These are phyloP conservation scores for Peromyscus attwateri DNA, from an alignment of 2,797 vertebrate genomes.

Conservation along the genomic window DNA sequence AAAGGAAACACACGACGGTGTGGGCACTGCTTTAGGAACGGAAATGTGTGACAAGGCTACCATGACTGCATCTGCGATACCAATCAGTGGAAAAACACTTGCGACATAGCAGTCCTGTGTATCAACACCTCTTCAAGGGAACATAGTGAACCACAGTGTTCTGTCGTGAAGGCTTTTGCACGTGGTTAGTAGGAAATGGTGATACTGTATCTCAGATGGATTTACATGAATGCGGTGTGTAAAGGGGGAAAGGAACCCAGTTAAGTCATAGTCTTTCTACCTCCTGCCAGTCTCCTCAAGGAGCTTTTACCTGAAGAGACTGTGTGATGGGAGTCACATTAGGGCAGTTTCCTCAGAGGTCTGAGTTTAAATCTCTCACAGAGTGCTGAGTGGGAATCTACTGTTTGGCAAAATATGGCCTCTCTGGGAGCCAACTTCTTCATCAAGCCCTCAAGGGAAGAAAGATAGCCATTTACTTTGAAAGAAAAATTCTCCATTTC, in stretches of 20 bases:
- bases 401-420: neutral
- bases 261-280: neutral
- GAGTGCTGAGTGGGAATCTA: neutral
- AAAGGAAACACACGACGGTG: neutral
- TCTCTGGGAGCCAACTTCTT: neutral
- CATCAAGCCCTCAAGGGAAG: neutral
- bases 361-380: neutral
- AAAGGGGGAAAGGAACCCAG: neutral
- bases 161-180: neutral
- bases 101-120: neutral
- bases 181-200: neutral
- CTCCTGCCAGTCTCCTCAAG: neutral
- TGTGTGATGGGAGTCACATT: no score
- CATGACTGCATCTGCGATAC: neutral
- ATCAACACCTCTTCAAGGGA: neutral
- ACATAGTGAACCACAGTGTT: neutral
- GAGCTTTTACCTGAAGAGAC: neutral
- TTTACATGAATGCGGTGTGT: neutral
- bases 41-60: neutral
- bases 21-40: slow-evolving; percentile 14
- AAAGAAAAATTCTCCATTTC: neutral
- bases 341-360: neutral
- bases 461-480: neutral
- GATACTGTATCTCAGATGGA: neutral
- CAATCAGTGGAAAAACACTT: neutral